These are phyloP conservation scores for Drosophila chauvacae DNA, from an alignment of 1,140 invertebrate genomes.

Conservation along the genomic window DNA sequence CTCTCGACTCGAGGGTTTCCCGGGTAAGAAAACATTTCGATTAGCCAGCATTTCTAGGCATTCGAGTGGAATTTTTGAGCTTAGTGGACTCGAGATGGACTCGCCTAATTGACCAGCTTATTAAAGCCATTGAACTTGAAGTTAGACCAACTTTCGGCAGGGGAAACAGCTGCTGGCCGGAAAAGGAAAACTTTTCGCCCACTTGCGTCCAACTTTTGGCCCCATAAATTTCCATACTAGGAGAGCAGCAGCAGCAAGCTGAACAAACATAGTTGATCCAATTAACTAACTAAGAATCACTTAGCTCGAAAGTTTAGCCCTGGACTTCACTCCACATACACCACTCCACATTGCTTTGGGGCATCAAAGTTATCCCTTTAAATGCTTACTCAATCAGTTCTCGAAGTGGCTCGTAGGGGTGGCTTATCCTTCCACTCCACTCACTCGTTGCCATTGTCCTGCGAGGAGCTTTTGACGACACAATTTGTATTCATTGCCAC, in stretches of 20 bases:
- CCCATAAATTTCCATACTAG: slow-evolving; percentile 49
- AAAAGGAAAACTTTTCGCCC: slow-evolving; percentile 47
- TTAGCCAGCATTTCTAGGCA: slow-evolving; percentile 18
- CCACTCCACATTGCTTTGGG: slow-evolving; percentile 31
- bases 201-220: slow-evolving; percentile 43
- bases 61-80: slow-evolving; percentile 58
- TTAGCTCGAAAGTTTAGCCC: slow-evolving; percentile 43
- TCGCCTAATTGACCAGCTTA: slow-evolving; percentile 55
- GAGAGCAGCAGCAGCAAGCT: slow-evolving; percentile 2
- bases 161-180: slow-evolving; percentile 44
- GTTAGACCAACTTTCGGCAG: slow-evolving; percentile 30
- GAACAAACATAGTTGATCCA: slow-evolving; percentile 55
- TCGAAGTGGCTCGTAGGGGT: slow-evolving; percentile 5
- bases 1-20: slow-evolving; percentile 11
- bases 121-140: slow-evolving; percentile 57
- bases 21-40: slow-evolving; percentile 23
- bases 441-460: slow-evolving; percentile 33
- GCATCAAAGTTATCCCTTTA: slow-evolving; percentile 40
- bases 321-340: slow-evolving; percentile 1
- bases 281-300: slow-evolving; percentile 62
- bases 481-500: slow-evolving; percentile 68
- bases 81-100: slow-evolving; percentile 49
- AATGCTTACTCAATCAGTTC: slow-evolving; percentile 47
- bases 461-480: slow-evolving; percentile 51
- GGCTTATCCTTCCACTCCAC: slow-evolving; percentile 5